Percentiles rank a stretch among this genome's conserved stretches.
phyloP scores from a whole-genome alignment of 1,140 invertebrate species.

The Chlorops oryzae region DNA sequence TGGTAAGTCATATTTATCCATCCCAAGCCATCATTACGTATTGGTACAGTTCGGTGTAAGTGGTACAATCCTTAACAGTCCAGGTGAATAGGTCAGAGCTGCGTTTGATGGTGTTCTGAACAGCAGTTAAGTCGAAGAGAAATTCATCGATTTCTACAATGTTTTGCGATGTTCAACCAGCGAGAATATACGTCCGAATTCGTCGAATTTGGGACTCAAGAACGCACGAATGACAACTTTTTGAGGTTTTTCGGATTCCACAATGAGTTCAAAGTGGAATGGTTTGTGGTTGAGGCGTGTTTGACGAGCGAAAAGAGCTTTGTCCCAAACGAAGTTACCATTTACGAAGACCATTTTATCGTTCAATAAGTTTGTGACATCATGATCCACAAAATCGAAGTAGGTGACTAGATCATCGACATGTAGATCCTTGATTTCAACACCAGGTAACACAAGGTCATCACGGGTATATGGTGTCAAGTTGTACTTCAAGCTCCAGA shows the following conservation, averaged over 20 bases:
- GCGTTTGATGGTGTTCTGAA: not conserved
- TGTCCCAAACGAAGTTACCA: slow-evolving; percentile 31
- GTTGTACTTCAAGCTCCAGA: slow-evolving; percentile 51
- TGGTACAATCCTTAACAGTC: not conserved
- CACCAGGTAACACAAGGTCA: slow-evolving; percentile 55
- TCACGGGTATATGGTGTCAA: slow-evolving; percentile 56
- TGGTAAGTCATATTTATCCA: slow-evolving; percentile 44
- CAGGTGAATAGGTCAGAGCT: not conserved
- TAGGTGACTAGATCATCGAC: slow-evolving; percentile 43
- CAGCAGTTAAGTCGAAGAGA: not conserved
- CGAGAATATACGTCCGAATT: slow-evolving; percentile 29
- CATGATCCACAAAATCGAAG: slow-evolving; percentile 21
- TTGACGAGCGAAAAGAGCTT: slow-evolving; percentile 26
- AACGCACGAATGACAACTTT: slow-evolving; percentile 50
- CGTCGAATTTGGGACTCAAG: slow-evolving; percentile 52
- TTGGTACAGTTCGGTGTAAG: not conserved
- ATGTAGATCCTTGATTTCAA: slow-evolving; percentile 54
- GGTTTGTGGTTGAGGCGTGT: slow-evolving; percentile 56
- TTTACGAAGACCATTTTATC: slow-evolving; percentile 41
- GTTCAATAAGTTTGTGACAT: slow-evolving; percentile 49
- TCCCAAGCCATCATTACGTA: slow-evolving; percentile 1
- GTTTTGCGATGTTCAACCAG: not conserved
- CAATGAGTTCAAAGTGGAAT: slow-evolving; percentile 52
- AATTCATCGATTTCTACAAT: not conserved
- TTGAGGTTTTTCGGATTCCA: slow-evolving; percentile 46